Base-by-base conservation (phyloP, 1,140 invertebrate species). In the Thaumatotibia leucotreta region DNA sequence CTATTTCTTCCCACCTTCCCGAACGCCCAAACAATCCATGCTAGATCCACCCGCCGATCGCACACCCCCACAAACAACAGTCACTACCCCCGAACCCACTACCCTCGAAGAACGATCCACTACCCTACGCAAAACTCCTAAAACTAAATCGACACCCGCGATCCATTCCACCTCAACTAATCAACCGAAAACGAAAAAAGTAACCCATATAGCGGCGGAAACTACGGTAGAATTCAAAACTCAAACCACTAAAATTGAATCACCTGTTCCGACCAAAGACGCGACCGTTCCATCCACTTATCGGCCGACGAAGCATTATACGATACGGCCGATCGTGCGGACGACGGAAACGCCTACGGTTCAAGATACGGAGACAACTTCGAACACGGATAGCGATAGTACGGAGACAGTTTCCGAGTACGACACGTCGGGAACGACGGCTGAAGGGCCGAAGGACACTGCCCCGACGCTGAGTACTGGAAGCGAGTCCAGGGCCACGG, bases 1-100 rank as follows among this genome's bases (percentile, higher is more conserved):
- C 69, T 91, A 92, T 61, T 91, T 91, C 52, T 92, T 92, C 73
- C 91, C 91, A 8, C 83, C 89, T 8, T 92, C 91, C 54, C 77
- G 91, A 64, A 91, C 88, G 6, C 86, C 90, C 11, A 92, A 92
- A 77, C 86, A 91, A 65, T 89, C 89, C 3, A 88, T 80, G 49
- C 65, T 88, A 54, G 89, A 89, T 27, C 86, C 83, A 49, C 79
- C 79, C 65, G 78, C 83, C 27, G 82, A 89, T 66, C 67, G 71
- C 50, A 74, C 75, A 74, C 84, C 82, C 23, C 84, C 86, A 0
- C 80, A 78, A 8, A 84, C 75, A 4, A 79, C 73, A 14, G 27
- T 75, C 11, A 84, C 76, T 9, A 79, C 73, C 14, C 23, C 74
- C 9, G 23, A 58, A 58, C 79, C 86, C 63, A 84, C 86, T 20